Evolutionary conservation across 2,888 invertebrate genomes (phyloP), one percentile per base, ranked within the genome.

Genomic region (Smittia aterrima): DNA sequence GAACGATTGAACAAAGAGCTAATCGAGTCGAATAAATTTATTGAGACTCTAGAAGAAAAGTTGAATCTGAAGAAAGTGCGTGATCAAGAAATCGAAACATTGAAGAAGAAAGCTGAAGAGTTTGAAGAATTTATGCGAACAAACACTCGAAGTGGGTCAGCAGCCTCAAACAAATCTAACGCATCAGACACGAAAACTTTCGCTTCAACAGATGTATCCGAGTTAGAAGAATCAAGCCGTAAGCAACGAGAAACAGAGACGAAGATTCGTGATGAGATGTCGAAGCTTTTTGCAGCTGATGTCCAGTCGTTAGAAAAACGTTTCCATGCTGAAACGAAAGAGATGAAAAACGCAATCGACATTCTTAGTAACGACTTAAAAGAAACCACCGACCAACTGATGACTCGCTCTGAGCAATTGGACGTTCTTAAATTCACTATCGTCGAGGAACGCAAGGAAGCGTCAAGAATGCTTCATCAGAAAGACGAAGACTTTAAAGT

Each of bases 191-290:
- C 1, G 83, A 83, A 47, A 82, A 82, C 70, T 80, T 81, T 6
- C 78, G 79, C 18, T 80, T 84, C 0, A 82, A 77, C 20, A 84
- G 83, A 18, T 83, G 82, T 77, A 84, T 84, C 0, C 6, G 82
- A 83, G 24, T 79, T 83, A 18, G 81, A 82, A 27, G 79, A 71
- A 13, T 40, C 18, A 9, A 32, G 20, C 25, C 78, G 1, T 77
- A 82, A 1, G 79, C 81, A 58, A 79, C 81, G 40, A 82, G 82
- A 82, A 83, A 83, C 80, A 1, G 83, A 83, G 76, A 78, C 79
- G 40, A 87, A 86, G 0, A 87, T 90, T 74, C 84, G 89, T 1
- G 88, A 89, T 76, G 89, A 89, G 79, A 87, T 89, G 84, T 88
- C 89, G 0, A 88, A 88, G 77, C 86, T 88, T 75, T 89, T 88